phyloP scores from a whole-genome alignment of 1,140 invertebrate genomes.

The Medauroidea extradentata region DNA sequence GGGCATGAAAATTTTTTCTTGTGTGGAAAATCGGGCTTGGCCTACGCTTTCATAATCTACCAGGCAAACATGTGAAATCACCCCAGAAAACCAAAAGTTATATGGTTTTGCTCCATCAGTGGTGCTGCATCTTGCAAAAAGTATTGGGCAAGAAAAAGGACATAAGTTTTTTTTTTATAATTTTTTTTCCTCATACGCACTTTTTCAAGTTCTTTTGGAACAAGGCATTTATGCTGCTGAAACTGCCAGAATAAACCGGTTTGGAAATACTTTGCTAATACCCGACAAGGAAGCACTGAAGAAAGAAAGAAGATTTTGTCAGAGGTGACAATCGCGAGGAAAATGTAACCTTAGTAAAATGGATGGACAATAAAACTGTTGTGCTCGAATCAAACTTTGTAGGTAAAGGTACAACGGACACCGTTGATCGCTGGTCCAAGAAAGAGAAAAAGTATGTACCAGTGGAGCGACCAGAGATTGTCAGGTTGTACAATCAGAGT shows the following conservation, averaged over 20 bases:
- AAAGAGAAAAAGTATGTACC: constrained; percentile 14
- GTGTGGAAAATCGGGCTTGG: constrained; percentile 23
- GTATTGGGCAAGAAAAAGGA: neutral
- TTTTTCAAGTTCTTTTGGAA: neutral
- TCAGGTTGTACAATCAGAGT: constrained; percentile 17
- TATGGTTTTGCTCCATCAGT: neutral
- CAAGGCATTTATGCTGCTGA: constrained; percentile 13
- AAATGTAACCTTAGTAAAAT: constrained; percentile 14
- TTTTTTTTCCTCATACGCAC: constrained; percentile 17
- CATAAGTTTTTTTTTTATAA: constrained; percentile 20
- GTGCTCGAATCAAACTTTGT: constrained; percentile 15
- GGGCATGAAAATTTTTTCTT: constrained; percentile 27
- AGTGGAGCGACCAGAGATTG: constrained; percentile 12
- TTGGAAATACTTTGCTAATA: constrained; percentile 12
- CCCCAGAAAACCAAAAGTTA: too few relatives aligned
- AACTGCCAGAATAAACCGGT: constrained; percentile 18
- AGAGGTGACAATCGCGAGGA: constrained; percentile 11
- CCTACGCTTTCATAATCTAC: constrained; percentile 28
- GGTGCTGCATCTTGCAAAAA: constrained; percentile 10
- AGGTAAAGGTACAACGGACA: constrained; percentile 14
- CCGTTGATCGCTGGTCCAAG: constrained; percentile 13
- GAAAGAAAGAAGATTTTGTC: constrained; percentile 13
- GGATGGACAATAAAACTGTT: constrained; percentile 18
- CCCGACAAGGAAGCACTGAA: constrained; percentile 17
- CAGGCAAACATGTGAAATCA: constrained; percentile 18